A percentile compares a stretch with the other conserved stretches of the same genome.
phyloP scores from a whole-genome alignment of 2,888 invertebrate species.

The Endotricha flammealis region DNA sequence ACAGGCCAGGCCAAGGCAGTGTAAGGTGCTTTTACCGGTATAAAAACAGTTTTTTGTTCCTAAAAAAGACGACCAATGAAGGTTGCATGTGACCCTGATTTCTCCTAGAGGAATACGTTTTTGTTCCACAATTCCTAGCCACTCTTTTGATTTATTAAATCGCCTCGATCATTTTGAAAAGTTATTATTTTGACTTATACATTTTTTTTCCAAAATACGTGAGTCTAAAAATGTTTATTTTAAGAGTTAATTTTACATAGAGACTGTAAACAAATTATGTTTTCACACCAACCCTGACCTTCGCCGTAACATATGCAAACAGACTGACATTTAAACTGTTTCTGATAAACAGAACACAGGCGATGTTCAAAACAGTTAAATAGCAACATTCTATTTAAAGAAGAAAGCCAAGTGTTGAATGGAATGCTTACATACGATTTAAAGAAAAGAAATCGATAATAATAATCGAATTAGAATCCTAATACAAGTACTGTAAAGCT shows the following conservation, averaged over 20 bases:
- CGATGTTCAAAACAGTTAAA: conserved; percentile 28
- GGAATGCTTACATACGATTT: conserved; percentile 31
- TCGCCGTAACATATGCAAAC: conserved; percentile 39
- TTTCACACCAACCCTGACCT: conserved; percentile 33
- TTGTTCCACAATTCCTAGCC: too few relatives aligned
- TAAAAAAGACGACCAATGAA: too few relatives aligned
- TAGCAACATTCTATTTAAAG: conserved; percentile 48
- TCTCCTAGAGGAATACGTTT: too few relatives aligned
- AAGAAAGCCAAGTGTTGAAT: conserved; percentile 40
- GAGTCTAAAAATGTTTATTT: conserved; percentile 1
- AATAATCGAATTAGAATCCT: conserved; percentile 14
- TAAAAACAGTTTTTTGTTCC: too few relatives aligned
- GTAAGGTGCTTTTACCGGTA: too few relatives aligned
- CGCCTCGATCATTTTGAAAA: too few relatives aligned
- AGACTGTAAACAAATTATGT: conserved; percentile 33
- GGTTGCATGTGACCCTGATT: too few relatives aligned
- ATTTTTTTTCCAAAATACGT: too few relatives aligned
- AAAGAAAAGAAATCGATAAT: conserved; percentile 21
- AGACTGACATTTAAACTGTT: conserved; percentile 37
- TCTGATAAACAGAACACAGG: conserved; percentile 36
- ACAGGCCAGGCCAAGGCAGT: too few relatives aligned
- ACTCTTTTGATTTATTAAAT: too few relatives aligned
- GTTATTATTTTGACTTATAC: too few relatives aligned
- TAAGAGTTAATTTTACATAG: conserved; percentile 18
- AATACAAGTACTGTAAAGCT: conserved; percentile 12